Conservation (phyloP, 2,113 vertebrate species). For the Microcebus tavaratra region DNA sequence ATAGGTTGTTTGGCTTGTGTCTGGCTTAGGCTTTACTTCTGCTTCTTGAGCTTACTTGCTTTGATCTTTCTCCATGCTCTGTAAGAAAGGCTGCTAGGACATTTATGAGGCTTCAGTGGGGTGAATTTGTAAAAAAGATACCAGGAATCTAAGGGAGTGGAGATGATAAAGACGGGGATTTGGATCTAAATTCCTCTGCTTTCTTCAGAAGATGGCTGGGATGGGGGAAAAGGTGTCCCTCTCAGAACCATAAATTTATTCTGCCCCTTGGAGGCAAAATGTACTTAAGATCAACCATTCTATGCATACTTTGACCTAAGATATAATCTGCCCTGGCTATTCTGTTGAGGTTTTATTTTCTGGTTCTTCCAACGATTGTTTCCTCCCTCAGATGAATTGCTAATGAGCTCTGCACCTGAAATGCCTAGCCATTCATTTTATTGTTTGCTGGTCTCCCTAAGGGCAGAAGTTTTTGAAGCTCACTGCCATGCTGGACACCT, state of each 20-base stretch:
- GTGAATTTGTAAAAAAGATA: conserved; percentile 44
- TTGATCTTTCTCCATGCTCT: conserved; percentile 44
- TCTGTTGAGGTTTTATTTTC: conserved; percentile 35
- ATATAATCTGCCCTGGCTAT: background rate
- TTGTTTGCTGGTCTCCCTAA: conserved; percentile 53
- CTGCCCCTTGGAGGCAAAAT: background rate
- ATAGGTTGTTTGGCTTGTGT: conserved; percentile 18
- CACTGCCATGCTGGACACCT: conserved; percentile 22
- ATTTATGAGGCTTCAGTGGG: background rate
- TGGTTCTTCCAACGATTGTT: conserved; percentile 30
- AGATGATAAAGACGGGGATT: background rate
- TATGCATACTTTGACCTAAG: conserved; percentile 18
- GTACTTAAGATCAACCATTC: background rate
- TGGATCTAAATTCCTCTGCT: conserved; percentile 41
- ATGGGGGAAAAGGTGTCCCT: background rate
- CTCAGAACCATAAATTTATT: background rate
- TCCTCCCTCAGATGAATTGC: conserved; percentile 62
- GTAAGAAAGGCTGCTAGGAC: conserved; percentile 5
- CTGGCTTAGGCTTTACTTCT: conserved; percentile 50
- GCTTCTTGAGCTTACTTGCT: conserved; percentile 18
- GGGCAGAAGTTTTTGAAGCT: conserved; percentile 58
- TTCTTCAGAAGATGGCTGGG: conserved; percentile 20
- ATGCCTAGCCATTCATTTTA: conserved; percentile 69
- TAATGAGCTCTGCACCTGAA: conserved; percentile 73
- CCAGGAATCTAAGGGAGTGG: background rate